A percentile compares a stretch with the other conserved stretches of the same genome.
Conservation (phyloP, 2,113 vertebrate species). For the Sturnus vulgaris region DNA sequence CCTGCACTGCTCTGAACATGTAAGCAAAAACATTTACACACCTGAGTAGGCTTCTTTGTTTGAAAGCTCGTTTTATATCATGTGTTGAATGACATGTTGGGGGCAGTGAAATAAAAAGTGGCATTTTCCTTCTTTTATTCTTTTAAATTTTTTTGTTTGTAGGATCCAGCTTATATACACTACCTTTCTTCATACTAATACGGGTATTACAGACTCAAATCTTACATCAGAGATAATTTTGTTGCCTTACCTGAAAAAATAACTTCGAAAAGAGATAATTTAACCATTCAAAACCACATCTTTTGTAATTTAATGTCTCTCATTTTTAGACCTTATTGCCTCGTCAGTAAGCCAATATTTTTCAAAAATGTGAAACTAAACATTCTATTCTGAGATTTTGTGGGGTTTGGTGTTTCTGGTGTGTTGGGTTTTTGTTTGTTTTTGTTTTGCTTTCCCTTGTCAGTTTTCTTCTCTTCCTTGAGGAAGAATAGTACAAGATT, state of each 20-base stretch:
- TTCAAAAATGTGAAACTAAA: not conserved
- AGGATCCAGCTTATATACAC: not conserved
- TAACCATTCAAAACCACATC: accelerated
- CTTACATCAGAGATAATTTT: not conserved
- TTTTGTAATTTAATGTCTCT: not conserved
- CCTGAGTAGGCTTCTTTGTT: not conserved
- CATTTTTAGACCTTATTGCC: not conserved
- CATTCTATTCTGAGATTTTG: not conserved
- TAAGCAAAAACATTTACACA: not conserved
- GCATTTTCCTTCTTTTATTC: not conserved
- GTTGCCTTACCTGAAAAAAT: not conserved
- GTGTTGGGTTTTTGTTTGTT: accelerated
- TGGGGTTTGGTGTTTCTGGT: accelerated
- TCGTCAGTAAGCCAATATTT: not conserved
- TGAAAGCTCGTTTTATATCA: not conserved
- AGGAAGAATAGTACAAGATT: not conserved
- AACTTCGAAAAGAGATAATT: not conserved
- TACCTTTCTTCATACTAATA: not conserved
- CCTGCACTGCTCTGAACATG: not conserved
- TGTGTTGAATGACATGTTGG: not conserved
- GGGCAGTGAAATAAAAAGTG: not conserved
- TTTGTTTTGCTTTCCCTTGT: not conserved
- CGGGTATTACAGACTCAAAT: not conserved
- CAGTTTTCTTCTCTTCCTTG: not conserved
- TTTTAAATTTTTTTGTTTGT: not conserved